Conservation (phyloP, 1,140 invertebrate species). For the Neotoxoptera formosana region DNA sequence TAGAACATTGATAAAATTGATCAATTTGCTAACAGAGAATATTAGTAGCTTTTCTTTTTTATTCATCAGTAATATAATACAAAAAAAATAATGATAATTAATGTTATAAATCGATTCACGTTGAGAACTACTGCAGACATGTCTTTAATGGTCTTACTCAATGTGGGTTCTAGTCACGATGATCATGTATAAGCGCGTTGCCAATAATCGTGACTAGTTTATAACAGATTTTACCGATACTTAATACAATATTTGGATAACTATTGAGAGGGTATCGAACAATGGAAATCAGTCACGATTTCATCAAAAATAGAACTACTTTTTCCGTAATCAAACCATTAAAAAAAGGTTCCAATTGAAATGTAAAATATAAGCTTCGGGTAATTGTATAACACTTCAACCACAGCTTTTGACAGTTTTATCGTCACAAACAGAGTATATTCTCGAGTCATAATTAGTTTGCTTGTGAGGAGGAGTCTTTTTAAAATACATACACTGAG, state of each 20-base stretch:
- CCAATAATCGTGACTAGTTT: conserved; percentile 4
- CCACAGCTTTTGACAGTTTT: conserved; percentile 35
- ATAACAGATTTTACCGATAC: neutral
- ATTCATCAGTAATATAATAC: neutral
- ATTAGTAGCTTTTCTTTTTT: neutral
- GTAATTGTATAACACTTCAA: conserved; percentile 1
- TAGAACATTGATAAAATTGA: neutral
- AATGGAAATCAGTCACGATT: neutral
- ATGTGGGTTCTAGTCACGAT: neutral
- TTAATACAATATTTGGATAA: conserved; percentile 11
- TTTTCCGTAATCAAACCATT: neutral
- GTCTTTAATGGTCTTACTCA: neutral
- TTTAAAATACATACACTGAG: neutral
- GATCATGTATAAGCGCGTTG: neutral
- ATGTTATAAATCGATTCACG: neutral
- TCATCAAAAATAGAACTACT: neutral
- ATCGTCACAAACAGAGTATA: conserved; percentile 30
- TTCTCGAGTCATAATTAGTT: neutral
- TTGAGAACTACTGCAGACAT: neutral
- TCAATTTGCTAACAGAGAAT: neutral
- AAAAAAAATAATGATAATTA: neutral
- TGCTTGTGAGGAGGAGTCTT: neutral
- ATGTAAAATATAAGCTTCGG: conserved; percentile 24
- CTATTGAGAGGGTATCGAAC: neutral
- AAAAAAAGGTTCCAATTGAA: neutral